Evolutionary conservation across 1,140 invertebrate species (phyloP).

Genomic region (Melitaea cinxia): DNA sequence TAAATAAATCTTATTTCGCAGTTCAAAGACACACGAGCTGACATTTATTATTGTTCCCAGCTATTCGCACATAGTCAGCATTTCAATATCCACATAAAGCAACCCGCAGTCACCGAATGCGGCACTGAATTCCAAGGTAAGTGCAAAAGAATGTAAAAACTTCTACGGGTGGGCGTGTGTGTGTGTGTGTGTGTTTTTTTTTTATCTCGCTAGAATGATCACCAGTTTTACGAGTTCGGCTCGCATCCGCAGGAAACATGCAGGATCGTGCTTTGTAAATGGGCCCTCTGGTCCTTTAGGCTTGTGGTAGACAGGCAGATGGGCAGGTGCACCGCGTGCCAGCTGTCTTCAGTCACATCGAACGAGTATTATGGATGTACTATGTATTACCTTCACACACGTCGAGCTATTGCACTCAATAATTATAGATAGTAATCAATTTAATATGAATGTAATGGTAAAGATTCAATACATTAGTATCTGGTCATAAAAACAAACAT

Average conservation of each 20-base stretch:
- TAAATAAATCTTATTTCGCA: background rate
- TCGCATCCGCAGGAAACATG: constrained; percentile 24
- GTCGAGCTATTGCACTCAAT: background rate
- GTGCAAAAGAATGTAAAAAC: constrained; percentile 28
- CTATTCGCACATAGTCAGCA: constrained; percentile 4
- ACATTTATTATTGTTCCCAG: constrained; percentile 3
- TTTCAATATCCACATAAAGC: constrained; percentile 16
- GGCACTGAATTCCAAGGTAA: constrained; percentile 36
- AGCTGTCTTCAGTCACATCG: constrained; percentile 22
- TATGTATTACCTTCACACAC: background rate
- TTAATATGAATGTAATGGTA: too few species aligned
- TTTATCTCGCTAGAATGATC: constrained; percentile 13
- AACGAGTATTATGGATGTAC: background rate
- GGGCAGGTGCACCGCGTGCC: constrained; percentile 29
- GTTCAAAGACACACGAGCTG: background rate
- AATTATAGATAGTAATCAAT: too few species aligned
- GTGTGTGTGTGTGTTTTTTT: too few species aligned
- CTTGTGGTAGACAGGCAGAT: constrained; percentile 21
- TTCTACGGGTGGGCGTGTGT: constrained; percentile 3
- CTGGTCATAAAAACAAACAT: background rate
- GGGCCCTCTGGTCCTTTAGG: constrained; percentile 8
- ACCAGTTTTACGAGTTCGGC: constrained; percentile 16
- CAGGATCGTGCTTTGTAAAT: constrained; percentile 11
- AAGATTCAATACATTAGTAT: too few species aligned
- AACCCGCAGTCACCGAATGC: constrained; percentile 19